A percentile compares a stretch with the other conserved stretches of the same genome.
Evolutionary conservation across 2,888 invertebrate genomes (phyloP).

Genomic region (Amblyteles armatorius): DNA sequence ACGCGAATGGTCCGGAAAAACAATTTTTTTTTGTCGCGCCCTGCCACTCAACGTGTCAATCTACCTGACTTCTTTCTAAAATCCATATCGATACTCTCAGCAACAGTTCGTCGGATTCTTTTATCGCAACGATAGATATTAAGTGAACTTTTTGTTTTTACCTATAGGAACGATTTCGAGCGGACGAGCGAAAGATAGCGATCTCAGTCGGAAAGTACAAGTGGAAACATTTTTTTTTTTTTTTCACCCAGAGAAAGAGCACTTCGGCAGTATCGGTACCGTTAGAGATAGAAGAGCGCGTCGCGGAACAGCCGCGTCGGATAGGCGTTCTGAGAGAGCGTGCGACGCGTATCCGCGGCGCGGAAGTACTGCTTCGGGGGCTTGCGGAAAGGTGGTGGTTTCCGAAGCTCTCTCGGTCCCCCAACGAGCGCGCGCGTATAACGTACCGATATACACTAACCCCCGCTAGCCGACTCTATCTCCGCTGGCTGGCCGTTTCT

Average conservation of each 20-base stretch:
- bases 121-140: not conserved
- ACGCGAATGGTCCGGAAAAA: not conserved
- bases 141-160: constrained; percentile 26
- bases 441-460: constrained; percentile 12
- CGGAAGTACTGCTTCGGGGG: constrained; percentile 77
- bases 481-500: constrained; percentile 40
- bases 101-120: not conserved
- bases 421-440: constrained; percentile 15
- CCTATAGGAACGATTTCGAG: constrained; percentile 28
- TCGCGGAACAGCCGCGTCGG: constrained; percentile 41
- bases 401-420: not conserved
- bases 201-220: constrained; percentile 3
- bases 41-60: not conserved
- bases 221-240: constrained; percentile 16
- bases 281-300: constrained; percentile 21
- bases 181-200: not conserved
- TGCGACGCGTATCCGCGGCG: constrained; percentile 80
- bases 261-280: not conserved
- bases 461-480: constrained; percentile 27
- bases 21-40: not conserved
- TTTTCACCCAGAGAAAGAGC: not conserved
- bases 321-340: constrained; percentile 65
- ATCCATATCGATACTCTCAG: not conserved
- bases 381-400: constrained; percentile 71
- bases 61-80: not conserved